Evolutionary conservation across 2,888 invertebrate species (phyloP).

Genomic region (Ormyrus thymus): DNA sequence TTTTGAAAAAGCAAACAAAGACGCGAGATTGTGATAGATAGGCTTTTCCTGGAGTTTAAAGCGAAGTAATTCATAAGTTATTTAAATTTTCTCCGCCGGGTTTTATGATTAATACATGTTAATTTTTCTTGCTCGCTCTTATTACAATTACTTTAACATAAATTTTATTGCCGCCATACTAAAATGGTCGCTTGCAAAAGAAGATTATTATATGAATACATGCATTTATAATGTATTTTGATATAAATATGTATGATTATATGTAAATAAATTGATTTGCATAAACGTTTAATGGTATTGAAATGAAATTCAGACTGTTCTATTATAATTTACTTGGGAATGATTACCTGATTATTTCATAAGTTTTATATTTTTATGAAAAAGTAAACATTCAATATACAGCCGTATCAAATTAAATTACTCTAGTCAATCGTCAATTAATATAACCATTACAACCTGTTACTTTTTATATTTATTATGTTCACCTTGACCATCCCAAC

Average conservation of each 20-base stretch:
- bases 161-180: not conserved
- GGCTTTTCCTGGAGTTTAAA: too few species aligned
- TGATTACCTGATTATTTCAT: too few species aligned
- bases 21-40: too few species aligned
- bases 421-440: too few species aligned
- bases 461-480: too few species aligned
- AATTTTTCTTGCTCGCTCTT: not conserved
- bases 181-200: not conserved
- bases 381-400: too few species aligned
- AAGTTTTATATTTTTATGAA: too few species aligned
- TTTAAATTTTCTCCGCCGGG: not conserved
- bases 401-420: too few species aligned
- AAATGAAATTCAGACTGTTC: slow-evolving; percentile 23
- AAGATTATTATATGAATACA: slow-evolving; percentile 27
- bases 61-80: not conserved
- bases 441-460: too few species aligned
- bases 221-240: slow-evolving; percentile 13
- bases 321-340: not conserved
- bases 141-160: not conserved
- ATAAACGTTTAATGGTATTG: slow-evolving; percentile 27
- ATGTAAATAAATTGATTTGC: slow-evolving; percentile 31
- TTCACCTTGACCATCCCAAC: too few species aligned
- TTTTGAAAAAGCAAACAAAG: too few species aligned
- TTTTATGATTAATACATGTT: not conserved
- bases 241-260: slow-evolving; percentile 35